A percentile compares a stretch with the other conserved stretches of the same genome.
These are phyloP conservation scores for Lophotriccus pileatus DNA, from an alignment of 2,797 vertebrate genomes.

Conservation along the genomic window DNA sequence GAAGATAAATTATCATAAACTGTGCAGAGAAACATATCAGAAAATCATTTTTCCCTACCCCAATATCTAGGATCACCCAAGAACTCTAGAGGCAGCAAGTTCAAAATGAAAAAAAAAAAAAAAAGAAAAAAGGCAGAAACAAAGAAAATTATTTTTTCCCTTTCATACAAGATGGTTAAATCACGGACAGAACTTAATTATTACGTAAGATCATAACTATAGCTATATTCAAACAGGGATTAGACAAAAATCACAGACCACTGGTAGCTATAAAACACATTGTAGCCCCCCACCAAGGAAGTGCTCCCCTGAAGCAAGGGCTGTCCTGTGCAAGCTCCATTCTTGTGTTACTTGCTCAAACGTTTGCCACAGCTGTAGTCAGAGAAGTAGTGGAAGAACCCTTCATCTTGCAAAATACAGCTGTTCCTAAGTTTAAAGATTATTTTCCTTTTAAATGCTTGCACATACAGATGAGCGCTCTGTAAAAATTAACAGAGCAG, in stretches of 20 bases:
- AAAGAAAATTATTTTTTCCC: neutral
- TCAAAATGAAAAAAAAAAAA: neutral
- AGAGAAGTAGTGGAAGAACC: neutral
- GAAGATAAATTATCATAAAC: neutral
- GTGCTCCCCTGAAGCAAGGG: neutral
- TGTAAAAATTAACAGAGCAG: neutral
- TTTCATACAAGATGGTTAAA: neutral
- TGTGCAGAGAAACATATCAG: neutral
- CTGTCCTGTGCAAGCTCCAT: neutral
- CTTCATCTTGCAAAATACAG: neutral
- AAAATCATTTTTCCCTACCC: neutral
- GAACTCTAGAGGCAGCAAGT: neutral
- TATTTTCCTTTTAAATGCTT: neutral
- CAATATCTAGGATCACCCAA: neutral
- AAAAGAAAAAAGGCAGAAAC: neutral
- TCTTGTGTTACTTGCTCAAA: neutral
- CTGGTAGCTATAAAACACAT: neutral
- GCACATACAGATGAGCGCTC: neutral
- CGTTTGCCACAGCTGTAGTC: fast-evolving
- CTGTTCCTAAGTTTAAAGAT: neutral
- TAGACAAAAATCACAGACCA: neutral
- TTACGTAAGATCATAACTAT: neutral
- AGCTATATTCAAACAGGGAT: neutral
- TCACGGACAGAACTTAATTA: neutral
- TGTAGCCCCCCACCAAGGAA: neutral